Evolutionary conservation across 92 coral and sea anemone species (phyloP).

Genomic region (Porites evermanni): DNA sequence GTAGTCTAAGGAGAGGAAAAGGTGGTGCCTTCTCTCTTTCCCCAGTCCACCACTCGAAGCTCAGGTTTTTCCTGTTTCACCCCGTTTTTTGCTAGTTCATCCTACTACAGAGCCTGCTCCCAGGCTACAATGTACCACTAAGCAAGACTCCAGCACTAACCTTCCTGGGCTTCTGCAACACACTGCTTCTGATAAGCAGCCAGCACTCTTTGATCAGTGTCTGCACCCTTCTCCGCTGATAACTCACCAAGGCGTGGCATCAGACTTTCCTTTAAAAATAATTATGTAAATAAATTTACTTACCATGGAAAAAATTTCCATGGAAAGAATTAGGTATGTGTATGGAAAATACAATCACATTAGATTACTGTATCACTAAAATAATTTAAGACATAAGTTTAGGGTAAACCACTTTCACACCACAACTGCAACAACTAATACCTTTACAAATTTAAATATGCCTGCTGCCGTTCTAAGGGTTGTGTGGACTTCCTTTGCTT

Average conservation of each 20-base stretch:
- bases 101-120: too few species aligned
- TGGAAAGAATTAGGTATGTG: too few species aligned
- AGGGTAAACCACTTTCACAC: neutral
- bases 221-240: conserved; percentile 96
- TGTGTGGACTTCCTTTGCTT: conserved; percentile 96
- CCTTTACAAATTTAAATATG: conserved; percentile 94
- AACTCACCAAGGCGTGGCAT: conserved; percentile 84
- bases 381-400: neutral
- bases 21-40: too few species aligned
- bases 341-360: too few species aligned
- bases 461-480: conserved; percentile 94
- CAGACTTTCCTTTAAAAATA: conserved; percentile 77
- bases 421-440: neutral
- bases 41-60: too few species aligned
- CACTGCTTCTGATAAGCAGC: conserved; percentile 98
- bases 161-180: conserved; percentile 99
- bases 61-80: too few species aligned
- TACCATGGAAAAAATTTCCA: too few species aligned
- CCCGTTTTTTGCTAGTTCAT: too few species aligned
- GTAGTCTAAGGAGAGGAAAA: too few species aligned
- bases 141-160: conserved; percentile 29
- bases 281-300: neutral
- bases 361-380: neutral
- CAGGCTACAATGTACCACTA: neutral
- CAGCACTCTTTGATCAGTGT: conserved; percentile 86